Evolutionary conservation across 2,888 invertebrate genomes (phyloP), one percentile per base, ranked within the genome.

Genomic region (Pegoplata infirma): DNA sequence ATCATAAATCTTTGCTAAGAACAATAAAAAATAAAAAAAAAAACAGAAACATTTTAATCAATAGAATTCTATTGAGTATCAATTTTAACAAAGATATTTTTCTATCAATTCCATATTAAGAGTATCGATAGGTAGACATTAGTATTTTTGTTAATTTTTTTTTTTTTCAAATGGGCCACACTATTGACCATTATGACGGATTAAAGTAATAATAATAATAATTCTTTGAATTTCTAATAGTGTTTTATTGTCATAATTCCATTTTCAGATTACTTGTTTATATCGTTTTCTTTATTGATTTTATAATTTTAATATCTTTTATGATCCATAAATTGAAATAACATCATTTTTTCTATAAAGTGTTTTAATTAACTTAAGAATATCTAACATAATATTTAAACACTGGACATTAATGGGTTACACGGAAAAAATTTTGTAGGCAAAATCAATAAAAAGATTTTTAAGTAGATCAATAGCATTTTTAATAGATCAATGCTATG

Each of bases 121-220:
- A 16, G n/a, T 40, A 40, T 58, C 23, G n/a, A 10, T 28, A 17
- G 16, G 17, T 16, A 7, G 4, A 14, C 28, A 5, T 32, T 40
- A 6, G 17, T 51, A 0, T 51, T 23, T 1, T 8, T 53, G 12
- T 14, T 47, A n/a, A 53, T 49, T 21, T 25, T 68, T 16, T 28
- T 61, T 12, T 12, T 23, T 46, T 59, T 46, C 3, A 58, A 69
- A 69, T 56, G 44, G 63, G 63, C 63, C 63, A 63, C 61, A 68
- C 68, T 56, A 72, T 71, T 46, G 79, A 56, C 79, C 75, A 75
- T 79, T 75, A 79, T 56, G 75, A 58, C 71, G 71, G 79, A 71
- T 79, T 79, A 79, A 61, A 56, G 36, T 40, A 66, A 79, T 67
- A 79, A 71, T 28, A 64, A 79, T 67, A 71, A 67, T 56, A 74